Percentiles rank a stretch among this genome's conserved stretches.
These are phyloP conservation scores for Discoglossus pictus DNA, from an alignment of 2,797 vertebrate species.

Conservation along the genomic window DNA sequence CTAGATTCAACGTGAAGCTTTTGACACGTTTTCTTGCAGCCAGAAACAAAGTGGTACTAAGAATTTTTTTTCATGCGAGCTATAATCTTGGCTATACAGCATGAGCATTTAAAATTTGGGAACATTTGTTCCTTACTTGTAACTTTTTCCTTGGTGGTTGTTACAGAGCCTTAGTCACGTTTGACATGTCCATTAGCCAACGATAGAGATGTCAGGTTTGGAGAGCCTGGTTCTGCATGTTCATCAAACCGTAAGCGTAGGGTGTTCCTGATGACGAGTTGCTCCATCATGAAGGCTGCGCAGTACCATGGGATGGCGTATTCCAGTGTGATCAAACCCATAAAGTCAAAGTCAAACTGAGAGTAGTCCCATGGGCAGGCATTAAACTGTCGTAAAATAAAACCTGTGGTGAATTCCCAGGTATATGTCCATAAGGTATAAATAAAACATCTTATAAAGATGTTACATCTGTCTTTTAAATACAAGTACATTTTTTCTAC, in stretches of 20 bases:
- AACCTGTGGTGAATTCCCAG: slow-evolving; percentile 96
- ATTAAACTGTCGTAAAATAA: slow-evolving; percentile 89
- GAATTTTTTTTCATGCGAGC: slow-evolving; percentile 58
- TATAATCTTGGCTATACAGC: slow-evolving; percentile 60
- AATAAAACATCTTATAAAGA: slow-evolving; percentile 89
- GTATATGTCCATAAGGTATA: slow-evolving; percentile 97
- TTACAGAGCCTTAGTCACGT: slow-evolving; percentile 67
- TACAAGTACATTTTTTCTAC: slow-evolving; percentile 93
- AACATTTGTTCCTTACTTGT: slow-evolving; percentile 40
- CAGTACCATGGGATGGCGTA: slow-evolving; percentile 97
- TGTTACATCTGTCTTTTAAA: slow-evolving; percentile 82
- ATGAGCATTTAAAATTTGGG: slow-evolving; percentile 57
- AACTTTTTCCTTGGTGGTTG: slow-evolving; percentile 25
- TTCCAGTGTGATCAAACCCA: slow-evolving; percentile 96
- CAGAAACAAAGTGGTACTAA: slow-evolving; percentile 59
- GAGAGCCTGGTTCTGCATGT: slow-evolving; percentile 74
- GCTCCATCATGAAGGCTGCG: slow-evolving; percentile 91
- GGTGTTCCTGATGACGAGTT: slow-evolving; percentile 91
- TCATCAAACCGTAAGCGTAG: slow-evolving; percentile 87
- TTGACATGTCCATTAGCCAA: slow-evolving; percentile 87
- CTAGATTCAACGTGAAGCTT: slow-evolving; percentile 60
- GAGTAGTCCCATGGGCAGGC: slow-evolving; percentile 98
- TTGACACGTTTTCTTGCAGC: slow-evolving; percentile 60
- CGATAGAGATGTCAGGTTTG: slow-evolving; percentile 51
- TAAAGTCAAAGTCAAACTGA: slow-evolving; percentile 96